Evolutionary conservation across 1,140 invertebrate genomes (phyloP).

Genomic region (Tenebrio molitor): DNA sequence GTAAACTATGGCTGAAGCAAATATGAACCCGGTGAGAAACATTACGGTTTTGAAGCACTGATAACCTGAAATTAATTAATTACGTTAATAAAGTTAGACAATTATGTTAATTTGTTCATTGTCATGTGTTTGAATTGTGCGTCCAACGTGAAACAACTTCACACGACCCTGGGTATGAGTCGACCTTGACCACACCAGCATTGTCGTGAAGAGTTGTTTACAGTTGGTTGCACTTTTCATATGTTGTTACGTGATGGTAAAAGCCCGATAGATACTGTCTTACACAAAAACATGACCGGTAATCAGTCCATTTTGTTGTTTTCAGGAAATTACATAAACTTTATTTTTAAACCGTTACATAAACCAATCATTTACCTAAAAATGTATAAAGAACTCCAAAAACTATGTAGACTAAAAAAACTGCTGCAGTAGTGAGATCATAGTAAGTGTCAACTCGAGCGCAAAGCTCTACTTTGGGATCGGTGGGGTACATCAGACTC

Average conservation of each 20-base stretch:
- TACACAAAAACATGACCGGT: no score
- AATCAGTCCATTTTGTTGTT: no score
- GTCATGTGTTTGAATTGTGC: no score
- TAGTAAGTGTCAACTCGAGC: slow-evolving; percentile 70
- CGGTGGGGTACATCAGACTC: slow-evolving; percentile 52
- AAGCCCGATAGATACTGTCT: background rate
- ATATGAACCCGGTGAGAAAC: slow-evolving; percentile 90
- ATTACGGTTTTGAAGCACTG: slow-evolving; percentile 91
- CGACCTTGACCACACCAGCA: slow-evolving; percentile 33
- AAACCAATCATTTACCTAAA: slow-evolving; percentile 69
- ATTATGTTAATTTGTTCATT: no score
- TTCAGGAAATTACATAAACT: no score
- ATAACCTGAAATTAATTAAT: slow-evolving; percentile 77
- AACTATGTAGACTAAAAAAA: slow-evolving; percentile 72
- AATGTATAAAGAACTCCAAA: slow-evolving; percentile 77
- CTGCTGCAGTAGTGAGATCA: slow-evolving; percentile 69
- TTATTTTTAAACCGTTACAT: no score
- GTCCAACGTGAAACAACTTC: slow-evolving; percentile 1
- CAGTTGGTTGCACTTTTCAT: slow-evolving; percentile 11
- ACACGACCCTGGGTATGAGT: background rate
- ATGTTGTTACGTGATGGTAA: slow-evolving; percentile 10
- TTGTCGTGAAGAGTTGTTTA: slow-evolving; percentile 18
- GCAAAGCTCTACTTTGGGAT: slow-evolving; percentile 66
- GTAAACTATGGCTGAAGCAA: slow-evolving; percentile 84
- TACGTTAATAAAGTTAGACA: no score